Evolutionary conservation across 2,888 invertebrate genomes (phyloP).

Genomic region (Isoperla grammatica): DNA sequence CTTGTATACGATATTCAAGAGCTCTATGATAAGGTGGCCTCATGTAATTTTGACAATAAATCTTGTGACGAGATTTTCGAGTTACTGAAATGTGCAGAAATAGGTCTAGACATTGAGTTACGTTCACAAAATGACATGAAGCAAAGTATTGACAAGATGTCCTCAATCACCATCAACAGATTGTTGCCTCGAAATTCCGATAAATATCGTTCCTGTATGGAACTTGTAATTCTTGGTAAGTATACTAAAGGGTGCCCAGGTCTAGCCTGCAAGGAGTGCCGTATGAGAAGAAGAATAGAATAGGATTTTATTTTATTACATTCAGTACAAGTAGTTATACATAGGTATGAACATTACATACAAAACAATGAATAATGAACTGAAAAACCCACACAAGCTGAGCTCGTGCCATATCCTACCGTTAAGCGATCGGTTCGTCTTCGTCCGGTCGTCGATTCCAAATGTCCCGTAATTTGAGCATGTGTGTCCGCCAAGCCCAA

Average conservation of each 20-base stretch:
- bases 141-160: neutral
- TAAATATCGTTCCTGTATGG: conserved; percentile 19
- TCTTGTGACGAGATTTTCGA: conserved; percentile 33
- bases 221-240: conserved; percentile 25
- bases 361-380: too few species aligned
- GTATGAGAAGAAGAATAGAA: too few species aligned
- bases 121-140: neutral
- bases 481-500: too few species aligned
- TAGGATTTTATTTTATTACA: too few species aligned
- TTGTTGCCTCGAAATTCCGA: conserved; percentile 27
- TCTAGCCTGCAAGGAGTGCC: too few species aligned
- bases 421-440: too few species aligned
- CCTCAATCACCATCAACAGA: conserved; percentile 22
- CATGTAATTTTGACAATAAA: neutral
- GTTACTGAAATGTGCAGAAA: conserved; percentile 35
- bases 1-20: conserved; percentile 4
- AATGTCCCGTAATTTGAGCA: too few species aligned
- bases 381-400: too few species aligned
- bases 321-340: too few species aligned
- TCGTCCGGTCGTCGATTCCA: too few species aligned
- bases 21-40: neutral
- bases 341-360: too few species aligned
- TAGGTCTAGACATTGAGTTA: conserved; percentile 22
- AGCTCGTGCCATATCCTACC: too few species aligned
- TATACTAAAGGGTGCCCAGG: neutral